A percentile compares a stretch with the other conserved stretches of the same genome.
phyloP scores from a whole-genome alignment of 2,888 invertebrate genomes.

The Amphipoea lucens region DNA sequence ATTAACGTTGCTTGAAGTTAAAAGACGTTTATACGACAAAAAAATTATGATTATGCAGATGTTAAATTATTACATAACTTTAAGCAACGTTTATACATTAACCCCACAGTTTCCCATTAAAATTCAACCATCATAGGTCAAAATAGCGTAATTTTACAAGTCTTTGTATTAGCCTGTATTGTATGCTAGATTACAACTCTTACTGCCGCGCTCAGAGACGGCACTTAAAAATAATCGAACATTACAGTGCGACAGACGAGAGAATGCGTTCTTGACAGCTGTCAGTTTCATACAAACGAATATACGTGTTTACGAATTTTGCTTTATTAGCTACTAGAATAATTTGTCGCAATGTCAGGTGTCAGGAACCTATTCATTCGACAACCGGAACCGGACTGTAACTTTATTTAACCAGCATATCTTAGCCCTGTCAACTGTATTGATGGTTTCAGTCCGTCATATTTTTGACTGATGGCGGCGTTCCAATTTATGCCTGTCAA shows the following conservation, averaged over 20 bases:
- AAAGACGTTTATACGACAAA: background rate
- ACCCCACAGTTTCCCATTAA: background rate
- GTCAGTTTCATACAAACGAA: background rate
- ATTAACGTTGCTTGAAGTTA: background rate
- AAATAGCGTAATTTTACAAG: constrained; percentile 22
- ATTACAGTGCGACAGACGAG: background rate
- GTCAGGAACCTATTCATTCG: background rate
- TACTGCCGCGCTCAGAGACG: constrained; percentile 24
- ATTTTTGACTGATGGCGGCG: background rate
- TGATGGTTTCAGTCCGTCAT: background rate
- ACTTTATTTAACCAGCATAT: background rate
- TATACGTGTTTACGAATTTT: background rate
- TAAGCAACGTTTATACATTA: constrained; percentile 4
- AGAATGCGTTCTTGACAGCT: background rate
- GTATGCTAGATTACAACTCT: constrained; percentile 34
- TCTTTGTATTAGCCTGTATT: constrained; percentile 54
- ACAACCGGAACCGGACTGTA: background rate
- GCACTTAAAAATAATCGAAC: constrained; percentile 12
- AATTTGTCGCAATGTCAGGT: too few relatives aligned
- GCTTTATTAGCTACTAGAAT: too few relatives aligned
- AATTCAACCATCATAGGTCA: constrained; percentile 17
- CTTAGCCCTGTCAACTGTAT: background rate
- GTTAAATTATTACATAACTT: background rate
- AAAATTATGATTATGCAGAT: background rate
- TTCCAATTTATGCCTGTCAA: background rate